phyloP scores from a whole-genome alignment of 2,113 vertebrate genomes.

The Notiomystis cincta region DNA sequence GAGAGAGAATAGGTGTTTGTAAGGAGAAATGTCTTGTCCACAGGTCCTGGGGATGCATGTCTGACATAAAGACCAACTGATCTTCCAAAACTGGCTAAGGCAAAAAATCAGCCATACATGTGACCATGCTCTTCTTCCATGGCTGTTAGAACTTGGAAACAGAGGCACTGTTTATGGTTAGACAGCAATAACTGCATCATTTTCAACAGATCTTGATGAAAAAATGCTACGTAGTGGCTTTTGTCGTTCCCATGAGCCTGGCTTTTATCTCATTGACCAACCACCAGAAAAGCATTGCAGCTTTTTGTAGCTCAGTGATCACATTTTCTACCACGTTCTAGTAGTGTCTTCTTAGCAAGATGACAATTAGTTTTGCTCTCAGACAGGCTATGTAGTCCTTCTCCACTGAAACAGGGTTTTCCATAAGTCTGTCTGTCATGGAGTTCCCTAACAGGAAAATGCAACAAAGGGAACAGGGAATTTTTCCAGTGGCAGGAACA shows the following conservation, averaged over 20 bases:
- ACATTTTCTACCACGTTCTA: not conserved
- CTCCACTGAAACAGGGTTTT: not conserved
- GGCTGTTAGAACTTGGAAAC: not conserved
- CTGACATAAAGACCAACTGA: not conserved
- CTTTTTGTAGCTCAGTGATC: not conserved
- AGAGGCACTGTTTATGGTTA: not conserved
- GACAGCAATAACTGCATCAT: not conserved
- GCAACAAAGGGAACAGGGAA: not conserved
- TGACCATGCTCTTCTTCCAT: not conserved
- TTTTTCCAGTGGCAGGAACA: not conserved
- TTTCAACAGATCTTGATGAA: not conserved
- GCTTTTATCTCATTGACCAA: not conserved
- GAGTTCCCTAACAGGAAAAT: not conserved
- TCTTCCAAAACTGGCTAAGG: not conserved
- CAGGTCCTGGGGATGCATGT: not conserved
- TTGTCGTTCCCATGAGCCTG: not conserved
- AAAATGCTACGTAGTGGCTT: not conserved
- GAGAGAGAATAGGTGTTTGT: accelerated
- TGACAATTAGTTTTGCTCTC: not conserved
- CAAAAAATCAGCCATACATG: not conserved
- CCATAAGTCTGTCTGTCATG: not conserved
- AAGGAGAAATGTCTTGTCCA: not conserved
- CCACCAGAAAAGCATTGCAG: not conserved
- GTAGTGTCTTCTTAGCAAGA: not conserved
- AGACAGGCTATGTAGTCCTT: not conserved